phyloP scores from a whole-genome alignment of 2,113 vertebrate genomes.

The Hylia prasina region DNA sequence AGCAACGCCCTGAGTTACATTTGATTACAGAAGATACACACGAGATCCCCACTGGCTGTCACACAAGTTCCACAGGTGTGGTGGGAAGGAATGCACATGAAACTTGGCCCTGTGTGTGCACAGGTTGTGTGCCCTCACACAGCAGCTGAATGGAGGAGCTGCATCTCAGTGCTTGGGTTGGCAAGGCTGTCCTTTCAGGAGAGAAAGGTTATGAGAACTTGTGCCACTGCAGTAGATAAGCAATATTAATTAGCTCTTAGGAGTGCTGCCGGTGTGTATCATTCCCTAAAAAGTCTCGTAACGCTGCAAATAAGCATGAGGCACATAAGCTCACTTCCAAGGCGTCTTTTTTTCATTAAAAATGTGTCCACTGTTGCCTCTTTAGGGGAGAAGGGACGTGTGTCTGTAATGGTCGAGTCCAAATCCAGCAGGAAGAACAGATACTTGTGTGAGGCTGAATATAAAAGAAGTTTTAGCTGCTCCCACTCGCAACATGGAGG shows the following conservation, averaged over 20 bases:
- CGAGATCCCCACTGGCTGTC: not conserved
- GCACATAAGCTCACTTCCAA: not conserved
- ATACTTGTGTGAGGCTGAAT: not conserved
- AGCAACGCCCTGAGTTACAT: not conserved
- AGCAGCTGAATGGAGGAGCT: not conserved
- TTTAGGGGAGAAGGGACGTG: not conserved
- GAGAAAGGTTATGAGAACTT: not conserved
- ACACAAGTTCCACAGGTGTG: not conserved
- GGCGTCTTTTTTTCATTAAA: not conserved
- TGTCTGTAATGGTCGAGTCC: not conserved
- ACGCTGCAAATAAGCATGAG: not conserved
- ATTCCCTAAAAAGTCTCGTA: not conserved
- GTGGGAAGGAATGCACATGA: not conserved
- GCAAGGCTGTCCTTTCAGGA: not conserved
- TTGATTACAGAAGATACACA: not conserved
- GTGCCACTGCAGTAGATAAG: not conserved
- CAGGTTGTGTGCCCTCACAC: not conserved
- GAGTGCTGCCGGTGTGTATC: not conserved
- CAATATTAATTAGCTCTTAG: not conserved
- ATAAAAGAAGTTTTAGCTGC: not conserved
- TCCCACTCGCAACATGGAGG: not conserved
- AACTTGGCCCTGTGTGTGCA: accelerated
- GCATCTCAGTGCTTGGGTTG: not conserved
- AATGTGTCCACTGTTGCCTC: not conserved
- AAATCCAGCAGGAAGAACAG: not conserved